Base-by-base conservation (phyloP, 1,140 invertebrate species). In the Drosophila elegans region DNA sequence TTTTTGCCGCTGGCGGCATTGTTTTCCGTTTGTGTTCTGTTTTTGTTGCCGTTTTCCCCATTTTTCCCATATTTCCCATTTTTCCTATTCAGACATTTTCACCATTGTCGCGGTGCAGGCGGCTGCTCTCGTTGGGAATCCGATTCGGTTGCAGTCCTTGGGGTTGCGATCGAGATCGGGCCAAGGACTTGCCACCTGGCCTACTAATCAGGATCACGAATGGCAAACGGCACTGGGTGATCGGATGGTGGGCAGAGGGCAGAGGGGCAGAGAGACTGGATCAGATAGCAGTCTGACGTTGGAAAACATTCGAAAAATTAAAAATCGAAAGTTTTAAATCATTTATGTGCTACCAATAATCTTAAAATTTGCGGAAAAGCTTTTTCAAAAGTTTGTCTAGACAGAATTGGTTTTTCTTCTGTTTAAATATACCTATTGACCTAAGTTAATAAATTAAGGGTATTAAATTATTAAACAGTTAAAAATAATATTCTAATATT, bases 171-270 rank as follows among this genome's bases (percentile, higher is more conserved):
- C 48, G 48, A 16, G 44, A 25, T 46, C 44, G 21, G 21, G 48
- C 48, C 64, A 56, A 41, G 52, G 64, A 57, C 38, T 71, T 25
- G 62, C 64, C 80, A 84, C 80, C 80, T 84, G 80, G 80, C 72
- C 49, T 76, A 61, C 77, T 76, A 75, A 83, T 83, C 72, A 80
- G 71, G 51, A 49, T 71, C 57, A 57, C 45, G 38, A 49, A 75
- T 56, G 45, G 11, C 39, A 21, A 68, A 38, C 5, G 44, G 3
- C 5, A 13, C n/a, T 32, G 11, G 54, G 11, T 3, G 16, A 51
- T 3, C 2, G 13, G 27, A 11, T 13, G 16, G 4, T 29, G 21
- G 6, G 36, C 16, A 21, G 16, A 21, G 16, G 16, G 16, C 16
- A 29, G 13, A n/a, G 13, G 21, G 38, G 12, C 36, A 51, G 27